Conservation (phyloP, 2,113 vertebrate species). For the Rattus rattus region DNA sequence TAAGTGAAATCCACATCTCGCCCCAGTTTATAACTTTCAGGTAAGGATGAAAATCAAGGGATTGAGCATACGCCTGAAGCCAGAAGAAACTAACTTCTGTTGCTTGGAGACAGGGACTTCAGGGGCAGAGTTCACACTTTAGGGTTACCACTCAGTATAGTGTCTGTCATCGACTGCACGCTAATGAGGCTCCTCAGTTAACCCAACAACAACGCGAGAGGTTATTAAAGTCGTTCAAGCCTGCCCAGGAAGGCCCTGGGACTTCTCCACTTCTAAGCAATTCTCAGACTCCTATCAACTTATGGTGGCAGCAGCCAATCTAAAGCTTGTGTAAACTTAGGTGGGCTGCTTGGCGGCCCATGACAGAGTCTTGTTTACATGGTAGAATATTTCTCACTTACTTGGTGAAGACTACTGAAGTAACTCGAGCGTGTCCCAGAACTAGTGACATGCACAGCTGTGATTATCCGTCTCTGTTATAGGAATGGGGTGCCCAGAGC, state of each 20-base stretch:
- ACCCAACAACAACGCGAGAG: neutral
- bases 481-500: neutral
- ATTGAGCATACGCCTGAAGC: neutral
- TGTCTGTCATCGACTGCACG: neutral
- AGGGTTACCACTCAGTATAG: neutral
- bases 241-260: neutral
- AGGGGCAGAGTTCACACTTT: neutral
- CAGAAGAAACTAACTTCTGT: neutral
- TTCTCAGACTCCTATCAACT: neutral
- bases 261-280: neutral
- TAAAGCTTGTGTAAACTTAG: neutral
- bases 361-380: neutral
- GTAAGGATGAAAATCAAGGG: neutral
- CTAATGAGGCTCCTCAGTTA: neutral
- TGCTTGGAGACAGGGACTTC: neutral
- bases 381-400: neutral
- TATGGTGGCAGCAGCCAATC: neutral
- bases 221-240: neutral
- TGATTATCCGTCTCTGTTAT: neutral
- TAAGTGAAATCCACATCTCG: neutral
- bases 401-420: neutral
- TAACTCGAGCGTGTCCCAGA: neutral
- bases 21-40: neutral
- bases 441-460: neutral
- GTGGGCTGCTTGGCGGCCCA: neutral